phyloP scores from a whole-genome alignment of 2,113 vertebrate genomes.

The Notiomystis cincta region DNA sequence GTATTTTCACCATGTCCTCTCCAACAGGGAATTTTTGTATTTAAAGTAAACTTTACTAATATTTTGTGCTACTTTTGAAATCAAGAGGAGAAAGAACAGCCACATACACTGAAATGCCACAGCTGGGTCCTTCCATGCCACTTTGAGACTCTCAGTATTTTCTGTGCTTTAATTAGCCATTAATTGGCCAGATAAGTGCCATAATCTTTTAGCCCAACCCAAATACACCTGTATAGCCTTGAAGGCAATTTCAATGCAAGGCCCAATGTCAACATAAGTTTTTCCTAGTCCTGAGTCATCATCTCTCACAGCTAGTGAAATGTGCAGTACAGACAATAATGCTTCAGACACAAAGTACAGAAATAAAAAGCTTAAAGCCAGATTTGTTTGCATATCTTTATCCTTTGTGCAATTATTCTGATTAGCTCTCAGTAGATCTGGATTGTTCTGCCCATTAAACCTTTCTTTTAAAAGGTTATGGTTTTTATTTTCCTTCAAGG shows the following conservation, averaged over 20 bases:
- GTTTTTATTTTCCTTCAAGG: accelerated
- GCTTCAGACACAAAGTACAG: not conserved
- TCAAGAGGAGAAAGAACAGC: not conserved
- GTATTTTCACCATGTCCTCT: not conserved
- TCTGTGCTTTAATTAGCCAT: not conserved
- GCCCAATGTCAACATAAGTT: not conserved
- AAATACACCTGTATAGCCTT: not conserved
- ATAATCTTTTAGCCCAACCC: not conserved
- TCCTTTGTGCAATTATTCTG: not conserved
- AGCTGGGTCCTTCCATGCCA: not conserved
- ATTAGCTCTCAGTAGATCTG: not conserved
- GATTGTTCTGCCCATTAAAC: not conserved
- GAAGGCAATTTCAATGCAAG: not conserved
- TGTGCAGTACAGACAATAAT: not conserved
- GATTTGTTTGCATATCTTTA: not conserved
- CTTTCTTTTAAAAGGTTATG: accelerated
- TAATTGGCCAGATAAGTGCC: not conserved
- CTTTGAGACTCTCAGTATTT: not conserved
- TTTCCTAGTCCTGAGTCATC: not conserved
- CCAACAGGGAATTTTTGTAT: not conserved
- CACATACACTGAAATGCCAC: not conserved
- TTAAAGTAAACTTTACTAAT: not conserved
- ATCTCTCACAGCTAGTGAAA: not conserved
- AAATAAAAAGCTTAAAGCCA: not conserved
- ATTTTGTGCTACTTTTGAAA: not conserved